These are phyloP conservation scores for Clamator glandarius DNA, from an alignment of 2,797 vertebrate species.

Conservation along the genomic window DNA sequence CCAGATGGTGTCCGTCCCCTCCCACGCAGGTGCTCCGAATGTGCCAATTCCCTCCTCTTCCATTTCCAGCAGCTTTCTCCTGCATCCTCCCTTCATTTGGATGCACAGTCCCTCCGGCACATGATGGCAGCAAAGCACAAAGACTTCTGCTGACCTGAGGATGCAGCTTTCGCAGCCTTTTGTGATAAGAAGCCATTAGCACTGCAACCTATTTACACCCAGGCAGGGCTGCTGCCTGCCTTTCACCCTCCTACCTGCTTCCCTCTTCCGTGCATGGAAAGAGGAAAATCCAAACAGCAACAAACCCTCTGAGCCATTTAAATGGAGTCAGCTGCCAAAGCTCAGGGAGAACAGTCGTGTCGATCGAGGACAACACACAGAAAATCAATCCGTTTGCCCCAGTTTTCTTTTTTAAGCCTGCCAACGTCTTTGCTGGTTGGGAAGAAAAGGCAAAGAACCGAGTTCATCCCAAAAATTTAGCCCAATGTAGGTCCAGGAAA, in stretches of 20 bases:
- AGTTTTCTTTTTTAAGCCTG: neutral
- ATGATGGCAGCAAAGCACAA: neutral
- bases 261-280: neutral
- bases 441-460: neutral
- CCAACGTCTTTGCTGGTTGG: neutral
- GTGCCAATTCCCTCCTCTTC: neutral
- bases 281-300: neutral
- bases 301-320: neutral
- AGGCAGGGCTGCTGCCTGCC: neutral
- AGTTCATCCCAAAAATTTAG: neutral
- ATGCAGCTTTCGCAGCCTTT: neutral
- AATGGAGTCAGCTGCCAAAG: neutral
- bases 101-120: neutral
- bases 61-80: neutral
- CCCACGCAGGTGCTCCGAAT: neutral
- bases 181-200: neutral
- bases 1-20: neutral
- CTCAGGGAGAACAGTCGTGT: rapidly evolving
- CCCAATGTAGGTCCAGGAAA: neutral
- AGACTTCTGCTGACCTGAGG: neutral
- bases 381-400: neutral
- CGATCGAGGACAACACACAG: rapidly evolving
- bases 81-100: neutral
- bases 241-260: no score
- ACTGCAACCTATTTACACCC: no score